Evolutionary conservation across 1,140 invertebrate genomes (phyloP).

Genomic region (Acromyrmex echinatior): DNA sequence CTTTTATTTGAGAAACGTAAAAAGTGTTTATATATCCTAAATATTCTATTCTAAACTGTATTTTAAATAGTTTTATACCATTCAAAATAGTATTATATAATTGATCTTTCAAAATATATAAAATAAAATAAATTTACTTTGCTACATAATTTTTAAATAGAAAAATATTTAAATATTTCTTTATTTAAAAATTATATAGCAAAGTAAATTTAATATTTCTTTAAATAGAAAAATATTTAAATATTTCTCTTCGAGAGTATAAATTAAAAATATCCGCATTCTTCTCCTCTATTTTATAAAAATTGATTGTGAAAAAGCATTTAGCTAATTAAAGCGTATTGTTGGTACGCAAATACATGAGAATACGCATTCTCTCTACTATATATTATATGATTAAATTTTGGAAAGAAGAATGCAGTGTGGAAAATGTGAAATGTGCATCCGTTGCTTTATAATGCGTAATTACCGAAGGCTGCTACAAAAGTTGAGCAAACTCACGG

Average conservation of each 20-base stretch:
- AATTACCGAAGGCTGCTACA: constrained; percentile 26
- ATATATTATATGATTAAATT: constrained; percentile 14
- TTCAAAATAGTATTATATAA: background rate
- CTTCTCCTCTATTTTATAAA: background rate
- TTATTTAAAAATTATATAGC: background rate
- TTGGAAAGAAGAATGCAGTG: constrained; percentile 2
- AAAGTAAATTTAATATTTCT: background rate
- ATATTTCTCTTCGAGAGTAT: background rate
- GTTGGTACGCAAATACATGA: background rate
- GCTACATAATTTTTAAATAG: background rate
- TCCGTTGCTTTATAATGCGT: constrained; percentile 32
- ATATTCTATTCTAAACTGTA: background rate
- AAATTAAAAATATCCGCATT: background rate
- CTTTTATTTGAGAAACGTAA: background rate
- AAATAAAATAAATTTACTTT: background rate
- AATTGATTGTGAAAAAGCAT: constrained; percentile 1
- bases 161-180: background rate
- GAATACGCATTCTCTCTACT: background rate
- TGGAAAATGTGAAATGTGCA: constrained; percentile 18
- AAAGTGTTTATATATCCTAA: background rate
- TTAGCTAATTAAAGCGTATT: constrained; percentile 37
- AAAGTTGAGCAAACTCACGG: constrained; percentile 45
- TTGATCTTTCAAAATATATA: background rate
- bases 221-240: background rate
- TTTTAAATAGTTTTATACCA: background rate